Percentiles rank a stretch among this genome's conserved stretches.
phyloP scores from a whole-genome alignment of 2,888 invertebrate genomes.

The Pseudoips prasinana region DNA sequence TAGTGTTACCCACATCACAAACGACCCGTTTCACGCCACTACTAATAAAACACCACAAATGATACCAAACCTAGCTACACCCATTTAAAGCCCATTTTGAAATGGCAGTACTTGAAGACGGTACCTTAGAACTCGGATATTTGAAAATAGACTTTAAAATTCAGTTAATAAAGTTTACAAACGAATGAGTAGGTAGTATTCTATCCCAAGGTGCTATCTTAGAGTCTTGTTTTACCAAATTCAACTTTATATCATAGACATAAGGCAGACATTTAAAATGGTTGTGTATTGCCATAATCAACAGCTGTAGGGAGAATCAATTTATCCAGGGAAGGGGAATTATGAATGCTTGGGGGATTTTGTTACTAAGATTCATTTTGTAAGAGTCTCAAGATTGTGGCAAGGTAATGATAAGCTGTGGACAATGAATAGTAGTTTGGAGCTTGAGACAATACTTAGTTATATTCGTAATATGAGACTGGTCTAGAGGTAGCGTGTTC shows the following conservation, averaged over 20 bases:
- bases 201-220: too few relatives aligned
- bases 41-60: constrained; percentile 14
- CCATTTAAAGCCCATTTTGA: constrained; percentile 16
- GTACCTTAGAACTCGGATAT: constrained; percentile 7
- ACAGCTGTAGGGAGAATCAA: constrained; percentile 51
- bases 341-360: constrained; percentile 33
- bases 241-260: background rate
- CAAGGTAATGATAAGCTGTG: constrained; percentile 2
- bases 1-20: constrained; percentile 37
- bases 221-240: background rate
- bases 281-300: constrained; percentile 25
- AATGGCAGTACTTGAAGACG: constrained; percentile 5
- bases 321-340: constrained; percentile 40
- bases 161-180: constrained; percentile 10
- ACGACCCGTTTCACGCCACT: constrained; percentile 31
- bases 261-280: background rate
- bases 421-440: too few relatives aligned
- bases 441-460: too few relatives aligned
- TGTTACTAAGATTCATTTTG: constrained; percentile 26
- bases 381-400: constrained; percentile 15
- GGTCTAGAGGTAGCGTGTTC: too few relatives aligned
- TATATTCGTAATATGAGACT: too few relatives aligned
- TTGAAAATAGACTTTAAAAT: constrained; percentile 14
- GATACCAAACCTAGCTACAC: constrained; percentile 13
- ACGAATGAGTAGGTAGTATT: constrained; percentile 2